Evolutionary conservation across 2,797 vertebrate species (phyloP).

Genomic region (Coregonus ussuriensis): DNA sequence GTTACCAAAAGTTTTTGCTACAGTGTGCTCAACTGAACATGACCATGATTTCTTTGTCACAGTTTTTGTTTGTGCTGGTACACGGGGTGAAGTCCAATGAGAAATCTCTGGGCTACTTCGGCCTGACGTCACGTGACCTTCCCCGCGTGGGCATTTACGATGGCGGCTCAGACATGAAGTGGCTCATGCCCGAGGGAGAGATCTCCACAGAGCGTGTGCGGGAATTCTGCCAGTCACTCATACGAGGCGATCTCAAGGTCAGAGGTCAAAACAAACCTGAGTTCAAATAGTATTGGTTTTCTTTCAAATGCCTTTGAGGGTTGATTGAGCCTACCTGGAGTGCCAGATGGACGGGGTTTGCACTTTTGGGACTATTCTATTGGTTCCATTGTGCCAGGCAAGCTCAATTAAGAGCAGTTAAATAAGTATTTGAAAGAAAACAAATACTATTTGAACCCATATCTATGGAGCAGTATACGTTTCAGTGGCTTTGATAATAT

Average conservation of each 20-base stretch:
- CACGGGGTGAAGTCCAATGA: conserved; percentile 81
- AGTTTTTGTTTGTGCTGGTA: conserved; percentile 91
- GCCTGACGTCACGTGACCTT: conserved; percentile 80
- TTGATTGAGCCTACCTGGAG: not conserved
- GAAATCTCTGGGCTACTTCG: conserved; percentile 81
- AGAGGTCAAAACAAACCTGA: conserved; percentile 6
- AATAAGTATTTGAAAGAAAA: no score
- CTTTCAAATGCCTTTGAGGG: not conserved
- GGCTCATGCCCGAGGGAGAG: conserved; percentile 76
- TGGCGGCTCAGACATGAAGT: conserved; percentile 74
- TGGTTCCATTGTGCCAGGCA: not conserved
- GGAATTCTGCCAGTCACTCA: conserved; percentile 83
- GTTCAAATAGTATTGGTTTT: not conserved
- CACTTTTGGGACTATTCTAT: not conserved
- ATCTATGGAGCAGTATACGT: not conserved
- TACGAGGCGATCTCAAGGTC: conserved; percentile 76
- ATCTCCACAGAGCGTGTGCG: conserved; percentile 75
- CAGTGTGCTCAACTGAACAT: not conserved
- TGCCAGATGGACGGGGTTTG: not conserved
- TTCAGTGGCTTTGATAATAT: not conserved
- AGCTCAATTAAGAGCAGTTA: not conserved
- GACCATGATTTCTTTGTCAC: not conserved
- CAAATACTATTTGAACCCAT: not conserved
- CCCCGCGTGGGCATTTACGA: conserved; percentile 87
- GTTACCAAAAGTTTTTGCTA: no score